Percentiles rank a stretch among this genome's conserved stretches.
phyloP scores from a whole-genome alignment of 2,797 vertebrate species.

The Vultur gryphus region DNA sequence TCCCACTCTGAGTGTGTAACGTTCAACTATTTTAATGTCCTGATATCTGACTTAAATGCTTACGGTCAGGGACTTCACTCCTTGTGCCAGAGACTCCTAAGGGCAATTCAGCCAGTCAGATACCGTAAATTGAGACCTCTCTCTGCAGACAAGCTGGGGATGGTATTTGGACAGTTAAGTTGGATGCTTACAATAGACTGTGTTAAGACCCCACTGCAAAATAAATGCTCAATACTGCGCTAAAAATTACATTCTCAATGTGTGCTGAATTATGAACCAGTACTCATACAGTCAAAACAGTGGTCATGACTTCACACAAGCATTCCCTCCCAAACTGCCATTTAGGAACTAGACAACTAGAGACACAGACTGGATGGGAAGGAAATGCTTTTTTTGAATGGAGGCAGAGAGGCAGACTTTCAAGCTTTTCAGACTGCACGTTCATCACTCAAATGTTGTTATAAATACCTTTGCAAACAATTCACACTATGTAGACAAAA shows the following conservation, averaged over 20 bases:
- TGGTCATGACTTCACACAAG: background rate
- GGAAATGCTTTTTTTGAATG: background rate
- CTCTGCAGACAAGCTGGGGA: background rate
- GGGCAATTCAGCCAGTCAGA: background rate
- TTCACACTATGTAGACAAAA: background rate
- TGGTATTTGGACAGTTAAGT: background rate
- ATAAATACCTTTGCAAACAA: conserved; percentile 12
- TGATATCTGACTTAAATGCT: background rate
- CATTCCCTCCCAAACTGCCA: background rate
- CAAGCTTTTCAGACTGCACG: background rate
- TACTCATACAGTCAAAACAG: background rate
- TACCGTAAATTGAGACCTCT: background rate
- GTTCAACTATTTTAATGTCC: background rate
- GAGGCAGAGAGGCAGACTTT: background rate
- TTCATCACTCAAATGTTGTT: background rate
- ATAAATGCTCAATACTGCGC: background rate
- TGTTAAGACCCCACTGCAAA: background rate
- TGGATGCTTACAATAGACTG: background rate
- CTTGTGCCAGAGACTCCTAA: background rate
- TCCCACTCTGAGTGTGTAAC: background rate
- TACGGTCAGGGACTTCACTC: background rate
- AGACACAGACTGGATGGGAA: background rate
- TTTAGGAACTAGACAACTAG: background rate
- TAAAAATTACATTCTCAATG: background rate
- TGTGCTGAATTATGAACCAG: background rate